Conservation (phyloP, 2,797 vertebrate species). For the Artibeus lituratus region DNA sequence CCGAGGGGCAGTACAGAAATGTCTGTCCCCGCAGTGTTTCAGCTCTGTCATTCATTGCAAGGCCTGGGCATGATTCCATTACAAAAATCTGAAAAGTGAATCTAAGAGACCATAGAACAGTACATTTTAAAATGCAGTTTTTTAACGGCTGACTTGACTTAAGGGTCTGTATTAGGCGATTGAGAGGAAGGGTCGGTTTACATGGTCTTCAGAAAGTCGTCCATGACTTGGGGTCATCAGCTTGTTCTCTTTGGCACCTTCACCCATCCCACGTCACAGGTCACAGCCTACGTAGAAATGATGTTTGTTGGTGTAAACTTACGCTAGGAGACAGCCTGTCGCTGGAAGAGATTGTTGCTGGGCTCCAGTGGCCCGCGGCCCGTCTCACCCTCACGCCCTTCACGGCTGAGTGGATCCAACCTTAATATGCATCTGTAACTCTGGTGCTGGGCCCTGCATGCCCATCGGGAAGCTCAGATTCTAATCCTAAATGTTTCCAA, state of each 20-base stretch:
- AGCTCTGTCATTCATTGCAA: neutral
- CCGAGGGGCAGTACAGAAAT: neutral
- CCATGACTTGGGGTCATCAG: neutral
- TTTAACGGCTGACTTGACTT: neutral
- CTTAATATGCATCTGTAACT: no score
- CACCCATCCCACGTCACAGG: neutral
- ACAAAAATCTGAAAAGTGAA: neutral
- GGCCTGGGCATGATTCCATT: neutral
- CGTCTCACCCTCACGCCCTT: rapidly evolving
- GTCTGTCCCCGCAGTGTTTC: neutral
- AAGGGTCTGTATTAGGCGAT: neutral
- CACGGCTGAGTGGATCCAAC: neutral
- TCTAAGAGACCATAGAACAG: neutral
- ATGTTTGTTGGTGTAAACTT: neutral
- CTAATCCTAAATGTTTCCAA: neutral
- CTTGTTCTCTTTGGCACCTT: neutral
- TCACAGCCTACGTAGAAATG: neutral
- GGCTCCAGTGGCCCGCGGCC: neutral
- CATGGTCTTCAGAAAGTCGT: neutral
- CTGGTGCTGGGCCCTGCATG: neutral
- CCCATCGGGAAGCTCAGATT: neutral
- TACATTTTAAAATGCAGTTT: neutral
- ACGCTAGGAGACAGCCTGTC: neutral
- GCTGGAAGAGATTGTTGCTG: neutral
- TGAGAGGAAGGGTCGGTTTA: neutral